These are phyloP conservation scores for Gerris buenoi DNA, from an alignment of 1,140 invertebrate genomes.

Conservation along the genomic window DNA sequence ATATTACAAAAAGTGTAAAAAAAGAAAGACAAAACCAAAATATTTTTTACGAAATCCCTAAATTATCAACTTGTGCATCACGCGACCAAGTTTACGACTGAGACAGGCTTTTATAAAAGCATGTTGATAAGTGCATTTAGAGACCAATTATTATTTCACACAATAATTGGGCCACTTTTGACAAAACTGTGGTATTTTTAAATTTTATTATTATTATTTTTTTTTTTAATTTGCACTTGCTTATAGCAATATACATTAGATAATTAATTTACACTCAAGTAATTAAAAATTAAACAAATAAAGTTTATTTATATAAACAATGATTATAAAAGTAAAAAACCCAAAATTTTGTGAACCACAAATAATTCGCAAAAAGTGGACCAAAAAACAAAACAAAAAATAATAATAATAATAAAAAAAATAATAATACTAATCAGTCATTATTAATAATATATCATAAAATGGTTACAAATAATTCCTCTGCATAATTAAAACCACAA, in stretches of 20 bases:
- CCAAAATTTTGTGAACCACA: too few species aligned
- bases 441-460: not conserved
- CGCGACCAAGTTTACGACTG: not conserved
- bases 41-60: not conserved
- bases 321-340: too few species aligned
- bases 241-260: too few species aligned
- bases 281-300: too few species aligned
- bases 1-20: too few species aligned
- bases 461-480: not conserved
- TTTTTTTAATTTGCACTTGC: too few species aligned
- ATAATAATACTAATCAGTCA: not conserved
- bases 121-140: not conserved
- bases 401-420: not conserved
- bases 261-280: too few species aligned
- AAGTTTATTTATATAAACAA: too few species aligned
- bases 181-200: not conserved
- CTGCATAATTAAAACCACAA: conserved; percentile 4
- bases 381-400: not conserved
- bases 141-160: conserved; percentile 4
- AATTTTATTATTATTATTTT: too few species aligned
- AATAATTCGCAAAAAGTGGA: not conserved
- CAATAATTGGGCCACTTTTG: not conserved
- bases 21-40: not conserved
- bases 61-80: not conserved
- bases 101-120: not conserved